These are phyloP conservation scores for Phycodurus eques DNA, from an alignment of 2,113 vertebrate genomes.

Conservation along the genomic window DNA sequence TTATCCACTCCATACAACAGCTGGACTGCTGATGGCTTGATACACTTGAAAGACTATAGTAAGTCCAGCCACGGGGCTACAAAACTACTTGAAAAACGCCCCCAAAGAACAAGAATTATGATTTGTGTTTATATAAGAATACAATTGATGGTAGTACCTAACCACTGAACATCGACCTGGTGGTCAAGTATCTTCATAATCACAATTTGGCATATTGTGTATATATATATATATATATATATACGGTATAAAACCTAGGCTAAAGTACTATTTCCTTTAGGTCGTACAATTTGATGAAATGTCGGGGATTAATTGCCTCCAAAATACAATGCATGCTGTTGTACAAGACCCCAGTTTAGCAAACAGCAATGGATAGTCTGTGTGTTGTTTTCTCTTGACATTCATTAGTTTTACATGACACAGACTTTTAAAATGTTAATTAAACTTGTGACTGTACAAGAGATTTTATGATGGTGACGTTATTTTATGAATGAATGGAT, in stretches of 20 bases:
- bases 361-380: too few species aligned
- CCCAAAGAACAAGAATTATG: not conserved
- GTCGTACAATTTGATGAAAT: too few species aligned
- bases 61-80: not conserved
- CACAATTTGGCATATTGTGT: not conserved
- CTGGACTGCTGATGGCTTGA: conserved; percentile 2
- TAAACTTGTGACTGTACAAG: too few species aligned
- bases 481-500: too few species aligned
- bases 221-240: not conserved
- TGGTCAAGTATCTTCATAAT: not conserved
- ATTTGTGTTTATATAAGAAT: not conserved
- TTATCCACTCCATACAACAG: not conserved
- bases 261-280: too few species aligned
- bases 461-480: too few species aligned
- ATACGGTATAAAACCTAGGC: not conserved
- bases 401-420: not conserved
- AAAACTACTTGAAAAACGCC: not conserved
- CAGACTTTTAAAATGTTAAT: too few species aligned
- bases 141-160: not conserved
- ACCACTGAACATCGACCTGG: not conserved
- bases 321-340: too few species aligned
- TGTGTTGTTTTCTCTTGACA: too few species aligned
- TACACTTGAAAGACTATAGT: not conserved
- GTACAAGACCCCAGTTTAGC: too few species aligned
- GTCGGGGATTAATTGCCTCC: too few species aligned